Evolutionary conservation across 2,113 vertebrate genomes (phyloP), one percentile per base, ranked within the genome.

Genomic region (Podarcis raffonei): DNA sequence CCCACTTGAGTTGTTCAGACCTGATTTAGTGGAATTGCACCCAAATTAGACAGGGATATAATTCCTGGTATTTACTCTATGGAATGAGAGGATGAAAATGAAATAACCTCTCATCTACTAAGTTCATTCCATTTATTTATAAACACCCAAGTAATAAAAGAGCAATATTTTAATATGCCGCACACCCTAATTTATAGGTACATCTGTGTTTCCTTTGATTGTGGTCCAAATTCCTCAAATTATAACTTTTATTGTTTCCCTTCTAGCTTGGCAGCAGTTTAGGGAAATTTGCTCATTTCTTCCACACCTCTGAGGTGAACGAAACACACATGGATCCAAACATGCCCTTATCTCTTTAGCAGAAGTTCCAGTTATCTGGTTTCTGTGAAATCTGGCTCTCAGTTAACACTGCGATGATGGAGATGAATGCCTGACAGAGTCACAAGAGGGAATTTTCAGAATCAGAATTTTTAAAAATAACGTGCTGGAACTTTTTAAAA

Each of bases 141-240:
- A 83, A 83, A 88, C 37, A 48, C 69, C 90, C 89, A 95, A 91
- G 87, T 93, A 90, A 91, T 90, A 85, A 82, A 92, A 91, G 48
- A 85, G 7, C 66, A 89, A 66, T 74, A 48, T n/a, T 88, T 93
- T 93, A 92, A 91, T 65, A 13, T 32, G 30, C 23, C 23, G 48
- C 53, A 74, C 65, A 75, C 30, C 39, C 4, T 9, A n/a, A 83
- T 93, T 94, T 92, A 37, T 66, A 90, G 66, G 89, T 93, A 74
- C 30, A 91, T 89, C 93, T 93, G 89, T 68, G 37, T 81, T 92
- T 68, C 69, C 91, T 94, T 81, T 84, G 95, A 93, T 91, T 42
- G 75, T 86, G 89, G 90, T 82, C 90, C 92, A 77, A 92, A 93
- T 87, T 93, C 76, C 86, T 90, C 88, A 78, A 91, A 91, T 86